These are phyloP conservation scores for Microplitis mediator DNA, from an alignment of 1,140 invertebrate species.

Conservation along the genomic window DNA sequence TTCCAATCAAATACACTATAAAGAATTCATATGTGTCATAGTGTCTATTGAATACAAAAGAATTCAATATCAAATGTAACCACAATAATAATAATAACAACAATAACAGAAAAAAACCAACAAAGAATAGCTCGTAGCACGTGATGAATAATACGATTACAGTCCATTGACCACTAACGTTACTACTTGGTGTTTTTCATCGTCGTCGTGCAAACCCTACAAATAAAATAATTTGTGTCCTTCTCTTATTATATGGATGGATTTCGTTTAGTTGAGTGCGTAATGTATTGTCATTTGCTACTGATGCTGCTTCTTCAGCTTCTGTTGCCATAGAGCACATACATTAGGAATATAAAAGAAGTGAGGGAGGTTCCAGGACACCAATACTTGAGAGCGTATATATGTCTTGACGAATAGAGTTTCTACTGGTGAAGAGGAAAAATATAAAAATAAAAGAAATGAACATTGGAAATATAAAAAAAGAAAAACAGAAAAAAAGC, in stretches of 20 bases:
- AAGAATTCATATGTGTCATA: neutral
- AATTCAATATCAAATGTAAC: neutral
- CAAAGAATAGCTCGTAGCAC: conserved; percentile 20
- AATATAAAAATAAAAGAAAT: conserved; percentile 19
- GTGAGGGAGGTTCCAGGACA: no score
- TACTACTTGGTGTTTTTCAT: conserved; percentile 40
- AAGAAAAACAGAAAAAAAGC: neutral
- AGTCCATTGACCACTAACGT: conserved; percentile 35
- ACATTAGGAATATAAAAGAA: neutral
- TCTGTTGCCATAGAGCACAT: no score
- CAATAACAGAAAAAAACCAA: conserved; percentile 11
- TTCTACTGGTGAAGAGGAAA: neutral
- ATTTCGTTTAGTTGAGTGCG: conserved; percentile 19
- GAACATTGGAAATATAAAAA: neutral
- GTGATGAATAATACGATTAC: conserved; percentile 40
- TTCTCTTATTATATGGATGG: conserved; percentile 10
- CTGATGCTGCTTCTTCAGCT: no score
- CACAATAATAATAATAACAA: neutral
- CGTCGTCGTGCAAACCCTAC: conserved; percentile 30
- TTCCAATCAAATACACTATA: neutral
- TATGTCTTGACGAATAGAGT: neutral
- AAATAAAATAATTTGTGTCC: conserved; percentile 24
- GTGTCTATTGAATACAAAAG: neutral
- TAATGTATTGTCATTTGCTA: no score
- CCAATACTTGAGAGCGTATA: no score